phyloP scores from a whole-genome alignment of 2,888 invertebrate species.

The Siphonodentalium dalli region DNA sequence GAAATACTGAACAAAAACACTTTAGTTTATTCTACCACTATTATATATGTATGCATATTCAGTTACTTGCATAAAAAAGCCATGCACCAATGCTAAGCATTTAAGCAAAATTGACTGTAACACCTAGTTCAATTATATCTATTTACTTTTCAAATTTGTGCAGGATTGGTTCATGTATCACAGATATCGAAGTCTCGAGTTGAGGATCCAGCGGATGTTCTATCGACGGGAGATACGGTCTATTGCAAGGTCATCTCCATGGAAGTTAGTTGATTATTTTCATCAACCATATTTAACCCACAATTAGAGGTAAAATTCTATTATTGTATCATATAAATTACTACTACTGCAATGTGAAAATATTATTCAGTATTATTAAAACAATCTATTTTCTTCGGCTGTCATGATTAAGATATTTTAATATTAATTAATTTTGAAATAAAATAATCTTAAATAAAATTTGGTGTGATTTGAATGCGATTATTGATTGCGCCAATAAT shows the following conservation, averaged over 20 bases:
- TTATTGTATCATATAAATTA: neutral
- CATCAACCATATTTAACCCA: neutral
- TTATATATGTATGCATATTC: too few relatives aligned
- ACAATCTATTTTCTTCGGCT: too few relatives aligned
- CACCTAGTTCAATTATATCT: neutral
- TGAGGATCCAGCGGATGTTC: conserved; percentile 58
- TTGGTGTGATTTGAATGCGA: too few relatives aligned
- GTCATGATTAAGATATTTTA: too few relatives aligned
- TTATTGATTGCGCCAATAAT: neutral
- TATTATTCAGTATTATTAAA: too few relatives aligned
- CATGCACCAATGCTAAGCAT: too few relatives aligned
- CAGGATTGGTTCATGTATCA: conserved; percentile 60
- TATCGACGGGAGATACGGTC: conserved; percentile 50
- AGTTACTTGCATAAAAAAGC: too few relatives aligned
- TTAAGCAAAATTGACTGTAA: too few relatives aligned
- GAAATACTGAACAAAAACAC: too few relatives aligned
- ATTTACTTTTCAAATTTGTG: conserved; percentile 5
- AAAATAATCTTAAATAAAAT: neutral
- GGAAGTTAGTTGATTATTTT: conserved; percentile 40
- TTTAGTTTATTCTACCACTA: too few relatives aligned
- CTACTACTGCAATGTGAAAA: too few relatives aligned
- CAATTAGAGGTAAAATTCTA: too few relatives aligned
- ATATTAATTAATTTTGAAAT: neutral
- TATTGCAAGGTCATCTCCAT: conserved; percentile 59
- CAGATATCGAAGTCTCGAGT: conserved; percentile 56